These are phyloP conservation scores for Sicus ferrugineus DNA, from an alignment of 2,888 invertebrate species.

Conservation along the genomic window DNA sequence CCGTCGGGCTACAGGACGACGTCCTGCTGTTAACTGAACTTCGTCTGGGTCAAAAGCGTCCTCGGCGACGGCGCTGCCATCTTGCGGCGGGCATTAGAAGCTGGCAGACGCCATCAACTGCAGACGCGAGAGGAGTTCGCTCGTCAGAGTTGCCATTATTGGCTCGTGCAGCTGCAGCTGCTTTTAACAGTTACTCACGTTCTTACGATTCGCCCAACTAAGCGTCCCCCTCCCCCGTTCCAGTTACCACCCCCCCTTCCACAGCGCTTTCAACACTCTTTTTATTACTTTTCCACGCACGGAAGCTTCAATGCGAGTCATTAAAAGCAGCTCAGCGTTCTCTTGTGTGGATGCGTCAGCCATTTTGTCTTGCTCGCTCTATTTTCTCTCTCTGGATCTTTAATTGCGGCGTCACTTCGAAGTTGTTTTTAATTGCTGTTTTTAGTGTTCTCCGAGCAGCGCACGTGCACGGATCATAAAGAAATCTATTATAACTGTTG, in stretches of 20 bases:
- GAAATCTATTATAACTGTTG: not conserved
- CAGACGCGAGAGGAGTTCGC: constrained; percentile 10
- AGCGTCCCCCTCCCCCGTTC: too few species aligned
- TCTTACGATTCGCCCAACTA: too few species aligned
- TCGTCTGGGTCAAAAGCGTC: too few species aligned
- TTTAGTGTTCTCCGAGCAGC: not conserved
- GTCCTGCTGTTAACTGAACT: too few species aligned
- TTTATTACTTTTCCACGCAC: not conserved
- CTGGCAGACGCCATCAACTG: constrained; percentile 25
- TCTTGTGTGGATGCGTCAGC: not conserved
- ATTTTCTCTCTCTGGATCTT: not conserved
- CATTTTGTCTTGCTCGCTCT: not conserved
- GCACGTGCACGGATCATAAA: not conserved
- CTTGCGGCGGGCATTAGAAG: not conserved
- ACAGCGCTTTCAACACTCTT: not conserved
- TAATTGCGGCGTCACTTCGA: not conserved
- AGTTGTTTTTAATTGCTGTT: constrained; percentile 10
- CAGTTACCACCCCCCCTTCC: not conserved
- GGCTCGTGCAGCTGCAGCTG: constrained; percentile 5
- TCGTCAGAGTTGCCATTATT: constrained; percentile 19
- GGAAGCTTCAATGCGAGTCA: not conserved
- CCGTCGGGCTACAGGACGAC: too few species aligned
- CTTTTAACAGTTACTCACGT: constrained; percentile 10
- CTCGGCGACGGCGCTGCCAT: not conserved
- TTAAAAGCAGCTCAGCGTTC: not conserved